These are phyloP conservation scores for Scelioninae gen. 1 DNA, from an alignment of 2,888 invertebrate species.

Conservation along the genomic window DNA sequence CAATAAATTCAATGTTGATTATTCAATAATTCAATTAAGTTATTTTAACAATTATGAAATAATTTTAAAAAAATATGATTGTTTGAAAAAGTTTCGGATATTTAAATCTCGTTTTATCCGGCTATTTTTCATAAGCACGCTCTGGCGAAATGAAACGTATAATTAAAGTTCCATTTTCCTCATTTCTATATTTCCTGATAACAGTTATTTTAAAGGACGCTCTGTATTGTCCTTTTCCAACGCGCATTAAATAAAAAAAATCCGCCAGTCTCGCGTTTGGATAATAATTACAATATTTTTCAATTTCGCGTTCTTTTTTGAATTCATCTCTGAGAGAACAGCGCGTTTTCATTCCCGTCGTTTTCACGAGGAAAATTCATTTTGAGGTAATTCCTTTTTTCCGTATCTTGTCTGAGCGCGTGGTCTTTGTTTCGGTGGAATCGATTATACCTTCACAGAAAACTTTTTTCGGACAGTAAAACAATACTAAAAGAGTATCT, in stretches of 20 bases:
- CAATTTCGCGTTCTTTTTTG: slow-evolving; percentile 33
- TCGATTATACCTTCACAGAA: slow-evolving; percentile 39
- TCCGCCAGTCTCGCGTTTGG: background rate
- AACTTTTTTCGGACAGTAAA: slow-evolving; percentile 12
- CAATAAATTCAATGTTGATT: no score
- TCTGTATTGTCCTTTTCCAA: slow-evolving; percentile 25
- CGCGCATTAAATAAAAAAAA: slow-evolving; percentile 22
- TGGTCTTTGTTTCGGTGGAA: slow-evolving; percentile 36
- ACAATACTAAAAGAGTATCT: no score
- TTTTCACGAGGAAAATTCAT: slow-evolving; percentile 49
- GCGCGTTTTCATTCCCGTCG: slow-evolving; percentile 14
- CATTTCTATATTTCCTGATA: slow-evolving; percentile 53
- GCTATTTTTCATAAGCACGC: slow-evolving; percentile 50
- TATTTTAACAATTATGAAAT: background rate
- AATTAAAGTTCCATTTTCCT: slow-evolving; percentile 52
- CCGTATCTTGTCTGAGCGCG: slow-evolving; percentile 23
- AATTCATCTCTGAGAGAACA: slow-evolving; percentile 16
- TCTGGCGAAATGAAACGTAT: slow-evolving; percentile 41
- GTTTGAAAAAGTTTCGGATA: background rate
- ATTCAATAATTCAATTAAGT: no score
- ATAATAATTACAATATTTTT: slow-evolving; percentile 58
- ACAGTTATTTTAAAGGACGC: slow-evolving; percentile 45
- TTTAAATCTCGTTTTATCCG: slow-evolving; percentile 23
- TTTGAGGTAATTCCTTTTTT: slow-evolving; percentile 31
- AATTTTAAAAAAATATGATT: background rate